phyloP scores from a whole-genome alignment of 1,140 invertebrate genomes.

The Whitmania pigra region DNA sequence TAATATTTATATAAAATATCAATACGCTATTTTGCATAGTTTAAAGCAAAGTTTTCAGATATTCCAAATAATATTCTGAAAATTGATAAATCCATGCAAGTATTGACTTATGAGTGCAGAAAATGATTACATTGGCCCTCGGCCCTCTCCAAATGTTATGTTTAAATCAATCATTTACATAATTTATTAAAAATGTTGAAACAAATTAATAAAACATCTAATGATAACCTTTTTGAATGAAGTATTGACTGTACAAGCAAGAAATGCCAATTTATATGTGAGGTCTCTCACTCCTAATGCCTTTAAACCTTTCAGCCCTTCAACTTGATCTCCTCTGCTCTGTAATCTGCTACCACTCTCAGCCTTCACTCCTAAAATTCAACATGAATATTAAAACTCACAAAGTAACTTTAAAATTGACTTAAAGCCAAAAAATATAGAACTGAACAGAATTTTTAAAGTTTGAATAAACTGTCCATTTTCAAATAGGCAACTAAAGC shows the following conservation, averaged over 20 bases:
- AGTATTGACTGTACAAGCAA: slow-evolving; percentile 78
- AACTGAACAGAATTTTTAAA: not conserved
- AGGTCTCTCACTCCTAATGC: slow-evolving; percentile 87
- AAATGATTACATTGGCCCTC: too few relatives aligned
- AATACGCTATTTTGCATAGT: too few relatives aligned
- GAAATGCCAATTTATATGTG: slow-evolving; percentile 84
- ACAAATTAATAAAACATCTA: slow-evolving; percentile 11
- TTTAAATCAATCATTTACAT: too few relatives aligned
- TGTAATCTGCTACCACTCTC: slow-evolving; percentile 65
- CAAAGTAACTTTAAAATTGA: too few relatives aligned
- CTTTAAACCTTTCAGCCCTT: slow-evolving; percentile 82
- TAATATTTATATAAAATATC: too few relatives aligned
- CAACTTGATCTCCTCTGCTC: slow-evolving; percentile 53
- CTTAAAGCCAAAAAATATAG: too few relatives aligned
- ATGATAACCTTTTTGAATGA: slow-evolving; percentile 60
- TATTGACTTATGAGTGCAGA: too few relatives aligned
- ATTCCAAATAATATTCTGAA: too few relatives aligned
- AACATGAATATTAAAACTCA: too few relatives aligned
- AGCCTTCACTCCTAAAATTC: slow-evolving; percentile 51
- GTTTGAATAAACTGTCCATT: not conserved
- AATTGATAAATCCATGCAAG: too few relatives aligned
- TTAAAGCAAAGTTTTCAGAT: too few relatives aligned
- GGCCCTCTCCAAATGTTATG: too few relatives aligned
- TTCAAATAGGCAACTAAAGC: not conserved
- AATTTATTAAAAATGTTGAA: not conserved